Conservation (phyloP, 2,113 vertebrate genomes). For the Pteruthius melanotis region DNA sequence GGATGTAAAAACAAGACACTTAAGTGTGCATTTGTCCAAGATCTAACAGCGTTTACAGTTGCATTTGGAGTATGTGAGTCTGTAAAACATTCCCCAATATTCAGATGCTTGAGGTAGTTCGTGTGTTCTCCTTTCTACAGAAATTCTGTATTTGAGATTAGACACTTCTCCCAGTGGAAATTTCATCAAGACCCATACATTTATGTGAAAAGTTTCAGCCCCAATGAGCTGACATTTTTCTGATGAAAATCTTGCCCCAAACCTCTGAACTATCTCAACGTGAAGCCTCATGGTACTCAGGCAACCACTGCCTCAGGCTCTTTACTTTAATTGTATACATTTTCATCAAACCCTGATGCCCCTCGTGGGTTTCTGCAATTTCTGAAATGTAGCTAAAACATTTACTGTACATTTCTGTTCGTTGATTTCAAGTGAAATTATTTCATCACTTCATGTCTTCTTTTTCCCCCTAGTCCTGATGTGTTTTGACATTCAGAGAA, state of each 20-base stretch:
- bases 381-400: background rate
- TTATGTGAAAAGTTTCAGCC: background rate
- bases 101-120: background rate
- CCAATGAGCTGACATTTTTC: background rate
- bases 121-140: background rate
- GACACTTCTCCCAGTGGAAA: background rate
- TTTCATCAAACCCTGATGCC: background rate
- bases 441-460: background rate
- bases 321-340: constrained; percentile 7
- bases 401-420: background rate
- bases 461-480: background rate
- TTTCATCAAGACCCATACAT: background rate
- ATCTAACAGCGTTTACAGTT: background rate
- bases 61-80: background rate
- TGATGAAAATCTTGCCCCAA: constrained; percentile 29
- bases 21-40: background rate
- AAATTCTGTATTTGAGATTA: background rate
- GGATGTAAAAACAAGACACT: background rate
- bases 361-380: background rate
- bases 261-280: background rate
- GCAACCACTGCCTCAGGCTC: background rate
- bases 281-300: background rate
- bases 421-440: background rate
- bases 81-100: background rate
- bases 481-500: constrained; percentile 1